Conservation (phyloP, 2,797 vertebrate species). For the Macropodus opercularis region DNA sequence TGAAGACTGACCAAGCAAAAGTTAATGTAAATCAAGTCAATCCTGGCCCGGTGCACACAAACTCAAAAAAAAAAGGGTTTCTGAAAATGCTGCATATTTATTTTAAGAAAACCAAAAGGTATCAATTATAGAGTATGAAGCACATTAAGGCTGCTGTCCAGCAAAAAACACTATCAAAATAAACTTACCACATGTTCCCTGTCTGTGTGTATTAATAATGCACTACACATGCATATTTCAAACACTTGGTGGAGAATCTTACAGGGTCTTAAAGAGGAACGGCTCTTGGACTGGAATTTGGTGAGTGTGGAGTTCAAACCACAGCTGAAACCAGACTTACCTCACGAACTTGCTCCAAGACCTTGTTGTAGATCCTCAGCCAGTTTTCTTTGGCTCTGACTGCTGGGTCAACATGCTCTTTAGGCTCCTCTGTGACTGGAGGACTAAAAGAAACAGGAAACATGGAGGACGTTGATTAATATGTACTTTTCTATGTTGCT, state of each 20-base stretch:
- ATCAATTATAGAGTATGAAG: conserved; percentile 58
- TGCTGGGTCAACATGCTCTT: conserved; percentile 85
- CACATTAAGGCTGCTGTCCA: conserved; percentile 44
- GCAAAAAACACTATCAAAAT: conserved; percentile 57
- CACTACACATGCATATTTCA: conserved; percentile 75
- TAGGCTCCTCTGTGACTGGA: conserved; percentile 82
- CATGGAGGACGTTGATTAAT: neutral
- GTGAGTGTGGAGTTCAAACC: conserved; percentile 2
- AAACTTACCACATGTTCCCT: conserved; percentile 47
- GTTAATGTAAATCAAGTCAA: conserved; percentile 53
- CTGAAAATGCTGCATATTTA: conserved; percentile 22
- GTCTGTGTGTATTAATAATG: conserved; percentile 70
- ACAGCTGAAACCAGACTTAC: conserved; percentile 72
- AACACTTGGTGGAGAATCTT: conserved; percentile 60
- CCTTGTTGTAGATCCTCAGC: conserved; percentile 94
- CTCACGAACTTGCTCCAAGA: conserved; percentile 95
- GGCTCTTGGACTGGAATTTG: conserved; percentile 14
- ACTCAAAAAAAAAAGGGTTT: no score
- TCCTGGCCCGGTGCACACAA: no score
- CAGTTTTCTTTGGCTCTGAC: conserved; percentile 94
- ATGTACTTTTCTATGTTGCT: conserved; percentile 2
- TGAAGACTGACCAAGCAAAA: conserved; percentile 69
- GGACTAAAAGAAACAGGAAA: conserved; percentile 68
- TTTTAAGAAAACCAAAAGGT: conserved; percentile 37
- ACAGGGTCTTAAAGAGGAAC: conserved; percentile 42